Evolutionary conservation across 2,888 invertebrate species (phyloP), one percentile per base, ranked within the genome.

Genomic region (Eilema caniola): DNA sequence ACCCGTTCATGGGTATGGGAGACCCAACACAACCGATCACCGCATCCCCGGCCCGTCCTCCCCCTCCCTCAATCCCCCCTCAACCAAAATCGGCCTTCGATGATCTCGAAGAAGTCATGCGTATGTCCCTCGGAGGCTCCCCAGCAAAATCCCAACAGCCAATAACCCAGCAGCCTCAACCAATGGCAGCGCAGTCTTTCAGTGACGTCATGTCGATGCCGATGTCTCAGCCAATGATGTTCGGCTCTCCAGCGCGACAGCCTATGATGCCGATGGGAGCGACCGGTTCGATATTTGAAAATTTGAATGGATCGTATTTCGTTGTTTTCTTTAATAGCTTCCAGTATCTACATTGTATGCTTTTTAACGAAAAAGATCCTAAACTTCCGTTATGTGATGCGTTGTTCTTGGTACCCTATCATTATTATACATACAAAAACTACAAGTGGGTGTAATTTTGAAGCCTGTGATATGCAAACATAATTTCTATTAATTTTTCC

Each of bases 41-140:
- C 85, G 94, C 90, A 74, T 94, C 94, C 80, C 95, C 92, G 79
- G 93, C 93, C 94, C 96, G 94, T 86, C 96, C 94, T 89, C 96
- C 96, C 66, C 96, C 95, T 70, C 95, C 95, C 41, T 79, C 87
- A 53, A 85, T 89, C 77, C 92, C 92, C 75, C 89, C 90, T 67
- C 92, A 93, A 74, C 94, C 95, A 69, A 97, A 96, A 85, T 96
- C 96, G 81, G 97, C 97, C 53, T 96, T 97, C 89, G 97, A 97
- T 86, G 97, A 97, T 84, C 95, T 97, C 78, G 97, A 97, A 85
- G 96, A 97, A 85, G 96, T 96, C 70, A 97, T 97, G 93, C 95
- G 96, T 72, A 96, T 96, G 95, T 96, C 96, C 66, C 95, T 97
- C 84, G 97, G 97, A 66, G 96, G 96, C 72, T 96, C 96, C 68